These are phyloP conservation scores for Calliphora vicina DNA, from an alignment of 1,140 invertebrate species.

Conservation along the genomic window DNA sequence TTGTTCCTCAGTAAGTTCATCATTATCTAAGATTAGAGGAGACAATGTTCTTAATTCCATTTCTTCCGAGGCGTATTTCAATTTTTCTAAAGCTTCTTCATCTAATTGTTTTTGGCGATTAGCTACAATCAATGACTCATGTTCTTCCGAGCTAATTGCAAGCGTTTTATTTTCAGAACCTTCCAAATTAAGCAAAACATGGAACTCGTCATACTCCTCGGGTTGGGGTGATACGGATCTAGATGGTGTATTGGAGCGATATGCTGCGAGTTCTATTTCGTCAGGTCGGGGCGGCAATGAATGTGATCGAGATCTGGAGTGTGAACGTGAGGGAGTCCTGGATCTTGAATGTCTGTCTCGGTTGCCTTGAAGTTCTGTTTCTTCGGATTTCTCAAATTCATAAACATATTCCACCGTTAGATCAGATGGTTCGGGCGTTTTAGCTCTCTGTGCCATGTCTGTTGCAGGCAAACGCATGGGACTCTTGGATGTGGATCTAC, in stretches of 20 bases:
- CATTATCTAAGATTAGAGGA: slow-evolving; percentile 36
- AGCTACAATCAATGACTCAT: slow-evolving; percentile 41
- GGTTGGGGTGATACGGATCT: not conserved
- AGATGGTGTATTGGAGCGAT: not conserved
- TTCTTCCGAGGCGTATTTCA: slow-evolving; percentile 51
- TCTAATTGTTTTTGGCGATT: slow-evolving; percentile 45
- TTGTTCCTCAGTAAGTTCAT: not conserved
- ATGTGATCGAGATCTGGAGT: slow-evolving; percentile 23
- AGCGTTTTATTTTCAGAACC: slow-evolving; percentile 45
- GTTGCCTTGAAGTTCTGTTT: not conserved
- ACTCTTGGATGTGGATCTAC: slow-evolving; percentile 50
- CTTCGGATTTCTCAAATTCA: slow-evolving; percentile 37
- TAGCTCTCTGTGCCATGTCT: slow-evolving; percentile 44
- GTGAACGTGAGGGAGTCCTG: slow-evolving; percentile 43
- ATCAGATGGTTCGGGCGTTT: slow-evolving; percentile 44
- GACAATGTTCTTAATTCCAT: slow-evolving; percentile 48
- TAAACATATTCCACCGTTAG: slow-evolving; percentile 49
- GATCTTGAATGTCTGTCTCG: slow-evolving; percentile 41
- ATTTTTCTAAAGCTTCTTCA: slow-evolving; percentile 44
- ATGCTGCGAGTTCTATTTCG: not conserved
- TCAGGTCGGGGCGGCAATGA: not conserved
- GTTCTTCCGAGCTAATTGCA: slow-evolving; percentile 45
- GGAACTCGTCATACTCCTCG: slow-evolving; percentile 43
- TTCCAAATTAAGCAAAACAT: slow-evolving; percentile 52
- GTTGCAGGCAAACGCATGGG: slow-evolving; percentile 41